Evolutionary conservation across 2,797 vertebrate species (phyloP).

Genomic region (Diceros bicornis): DNA sequence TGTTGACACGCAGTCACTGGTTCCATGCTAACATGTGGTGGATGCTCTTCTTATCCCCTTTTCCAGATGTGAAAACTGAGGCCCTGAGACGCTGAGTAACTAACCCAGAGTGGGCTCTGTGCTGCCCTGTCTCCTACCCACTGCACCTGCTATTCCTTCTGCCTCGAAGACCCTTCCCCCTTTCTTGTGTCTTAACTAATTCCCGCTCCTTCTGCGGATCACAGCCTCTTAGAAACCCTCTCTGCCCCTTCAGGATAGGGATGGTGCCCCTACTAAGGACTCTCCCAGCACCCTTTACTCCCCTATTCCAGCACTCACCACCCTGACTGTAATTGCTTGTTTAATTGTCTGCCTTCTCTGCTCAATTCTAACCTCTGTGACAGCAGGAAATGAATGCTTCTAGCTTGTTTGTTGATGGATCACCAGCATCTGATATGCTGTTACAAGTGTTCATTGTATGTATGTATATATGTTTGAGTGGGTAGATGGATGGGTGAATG

Average conservation of each 20-base stretch:
- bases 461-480: too few species aligned
- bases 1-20: neutral
- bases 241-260: neutral
- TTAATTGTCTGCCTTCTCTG: constrained; percentile 32
- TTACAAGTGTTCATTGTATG: neutral
- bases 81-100: neutral
- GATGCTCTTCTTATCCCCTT: neutral
- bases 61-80: neutral
- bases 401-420: neutral
- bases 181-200: neutral
- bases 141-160: neutral
- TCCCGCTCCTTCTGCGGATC: neutral
- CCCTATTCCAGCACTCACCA: neutral
- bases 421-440: neutral
- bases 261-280: neutral
- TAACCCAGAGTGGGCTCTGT: neutral
- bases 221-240: neutral
- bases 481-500: too few species aligned
- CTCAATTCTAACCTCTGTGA: neutral
- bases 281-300: neutral
- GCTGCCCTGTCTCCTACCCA: neutral
- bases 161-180: neutral
- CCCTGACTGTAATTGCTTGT: neutral
- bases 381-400: neutral
- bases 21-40: neutral